These are phyloP conservation scores for Pangasius larnaudii DNA, from an alignment of 2,797 vertebrate genomes.

Conservation along the genomic window DNA sequence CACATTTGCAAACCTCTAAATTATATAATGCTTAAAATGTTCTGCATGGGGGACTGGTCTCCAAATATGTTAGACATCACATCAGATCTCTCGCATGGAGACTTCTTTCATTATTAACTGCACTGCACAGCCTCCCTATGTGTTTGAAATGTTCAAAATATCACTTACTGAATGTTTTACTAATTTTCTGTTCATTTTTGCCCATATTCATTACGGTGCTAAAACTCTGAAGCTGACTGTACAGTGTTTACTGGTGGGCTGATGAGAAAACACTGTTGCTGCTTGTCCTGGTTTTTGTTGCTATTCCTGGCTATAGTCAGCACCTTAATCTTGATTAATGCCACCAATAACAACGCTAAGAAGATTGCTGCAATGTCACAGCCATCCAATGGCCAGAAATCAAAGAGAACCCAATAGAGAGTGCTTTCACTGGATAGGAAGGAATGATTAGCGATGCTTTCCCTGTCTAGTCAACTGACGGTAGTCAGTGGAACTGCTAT, in stretches of 20 bases:
- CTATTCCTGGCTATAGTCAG: conserved; percentile 7
- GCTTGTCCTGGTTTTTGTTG: neutral
- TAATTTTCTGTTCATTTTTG: neutral
- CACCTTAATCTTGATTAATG: conserved; percentile 19
- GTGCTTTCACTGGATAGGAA: neutral
- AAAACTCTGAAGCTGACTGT: neutral
- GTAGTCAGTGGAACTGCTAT: neutral
- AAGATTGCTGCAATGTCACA: neutral
- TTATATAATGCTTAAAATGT: neutral
- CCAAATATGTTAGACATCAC: neutral
- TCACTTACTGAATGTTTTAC: neutral
- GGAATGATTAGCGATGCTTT: neutral
- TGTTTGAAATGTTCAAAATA: neutral
- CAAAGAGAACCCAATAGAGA: neutral
- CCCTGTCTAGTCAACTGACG: neutral
- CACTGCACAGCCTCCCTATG: neutral
- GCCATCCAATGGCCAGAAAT: neutral
- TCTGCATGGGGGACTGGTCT: neutral
- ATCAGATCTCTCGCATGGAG: neutral
- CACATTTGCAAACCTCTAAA: neutral
- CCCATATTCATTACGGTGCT: neutral
- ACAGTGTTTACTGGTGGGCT: neutral
- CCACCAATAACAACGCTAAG: neutral
- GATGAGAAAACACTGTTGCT: neutral
- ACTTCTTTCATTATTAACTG: neutral